A percentile compares a stretch with the other conserved stretches of the same genome.
phyloP scores from a whole-genome alignment of 2,797 vertebrate genomes.

The Sebastes oblongus region DNA sequence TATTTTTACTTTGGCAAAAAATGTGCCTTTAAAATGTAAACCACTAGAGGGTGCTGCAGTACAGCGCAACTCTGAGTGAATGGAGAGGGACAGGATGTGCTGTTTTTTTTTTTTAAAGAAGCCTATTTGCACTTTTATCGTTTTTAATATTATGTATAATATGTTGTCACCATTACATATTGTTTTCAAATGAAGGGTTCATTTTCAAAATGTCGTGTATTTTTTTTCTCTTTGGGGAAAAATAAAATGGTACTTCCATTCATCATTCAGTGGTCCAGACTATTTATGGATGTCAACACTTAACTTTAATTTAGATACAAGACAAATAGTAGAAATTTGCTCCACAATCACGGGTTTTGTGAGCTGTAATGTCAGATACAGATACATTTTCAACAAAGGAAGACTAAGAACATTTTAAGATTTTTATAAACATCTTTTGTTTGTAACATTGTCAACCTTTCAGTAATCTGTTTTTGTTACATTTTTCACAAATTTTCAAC shows the following conservation, averaged over 20 bases:
- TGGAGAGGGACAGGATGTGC: neutral
- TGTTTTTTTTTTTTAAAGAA: slow-evolving; percentile 22
- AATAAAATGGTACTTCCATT: slow-evolving; percentile 17
- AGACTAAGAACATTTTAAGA: neutral
- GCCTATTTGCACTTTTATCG: slow-evolving; percentile 58
- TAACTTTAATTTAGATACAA: neutral
- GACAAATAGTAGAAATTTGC: neutral
- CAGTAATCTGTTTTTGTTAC: neutral
- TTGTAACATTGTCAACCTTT: neutral
- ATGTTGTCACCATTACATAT: neutral
- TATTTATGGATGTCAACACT: neutral
- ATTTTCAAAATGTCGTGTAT: slow-evolving; percentile 9
- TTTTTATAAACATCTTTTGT: neutral
- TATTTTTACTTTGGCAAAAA: neutral
- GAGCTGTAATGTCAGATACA: neutral
- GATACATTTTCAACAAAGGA: neutral
- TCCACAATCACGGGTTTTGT: neutral
- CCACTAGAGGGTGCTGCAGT: slow-evolving; percentile 74
- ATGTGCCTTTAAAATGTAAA: slow-evolving; percentile 17
- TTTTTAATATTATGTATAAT: slow-evolving; percentile 21
- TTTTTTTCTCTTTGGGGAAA: slow-evolving; percentile 1
- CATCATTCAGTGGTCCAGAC: neutral
- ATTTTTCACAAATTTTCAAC: neutral
- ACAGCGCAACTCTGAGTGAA: slow-evolving; percentile 41
- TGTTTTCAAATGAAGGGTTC: slow-evolving; percentile 62